Conservation (phyloP, 1,140 invertebrate genomes). For the Lasioglossum baleicum region DNA sequence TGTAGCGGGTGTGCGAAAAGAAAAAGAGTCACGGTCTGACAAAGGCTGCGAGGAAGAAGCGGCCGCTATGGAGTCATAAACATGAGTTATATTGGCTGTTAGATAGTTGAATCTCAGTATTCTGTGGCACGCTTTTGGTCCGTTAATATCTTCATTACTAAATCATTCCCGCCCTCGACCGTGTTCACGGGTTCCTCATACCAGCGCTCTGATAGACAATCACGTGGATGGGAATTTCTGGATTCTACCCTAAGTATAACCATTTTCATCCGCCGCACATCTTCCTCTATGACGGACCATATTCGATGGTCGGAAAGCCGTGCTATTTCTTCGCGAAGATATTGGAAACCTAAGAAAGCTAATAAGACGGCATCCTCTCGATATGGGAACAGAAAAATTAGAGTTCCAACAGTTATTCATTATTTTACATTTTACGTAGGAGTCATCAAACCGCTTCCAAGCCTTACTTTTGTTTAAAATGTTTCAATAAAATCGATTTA, state of each 20-base stretch:
- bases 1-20: slow-evolving; percentile 43
- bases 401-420: background rate
- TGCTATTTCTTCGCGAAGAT: slow-evolving; percentile 6
- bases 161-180: slow-evolving; percentile 74
- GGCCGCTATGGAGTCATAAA: slow-evolving; percentile 75
- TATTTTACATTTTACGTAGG: too few species aligned
- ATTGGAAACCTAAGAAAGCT: background rate
- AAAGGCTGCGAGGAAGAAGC: slow-evolving; percentile 61
- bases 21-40: slow-evolving; percentile 15
- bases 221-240: slow-evolving; percentile 54
- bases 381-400: background rate
- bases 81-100: slow-evolving; percentile 78
- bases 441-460: too few species aligned
- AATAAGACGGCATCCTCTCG: background rate
- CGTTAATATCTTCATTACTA: slow-evolving; percentile 80
- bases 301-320: slow-evolving; percentile 19
- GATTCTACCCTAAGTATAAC: slow-evolving; percentile 39
- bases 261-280: slow-evolving; percentile 65
- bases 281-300: slow-evolving; percentile 51
- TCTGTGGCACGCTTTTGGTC: slow-evolving; percentile 76
- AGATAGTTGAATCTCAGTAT: slow-evolving; percentile 80
- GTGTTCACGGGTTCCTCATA: slow-evolving; percentile 44
- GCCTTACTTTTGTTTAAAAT: too few species aligned
- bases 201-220: slow-evolving; percentile 15
- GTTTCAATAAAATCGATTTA: too few species aligned